Conservation (phyloP, 2,113 vertebrate species). For the Naja naja region DNA sequence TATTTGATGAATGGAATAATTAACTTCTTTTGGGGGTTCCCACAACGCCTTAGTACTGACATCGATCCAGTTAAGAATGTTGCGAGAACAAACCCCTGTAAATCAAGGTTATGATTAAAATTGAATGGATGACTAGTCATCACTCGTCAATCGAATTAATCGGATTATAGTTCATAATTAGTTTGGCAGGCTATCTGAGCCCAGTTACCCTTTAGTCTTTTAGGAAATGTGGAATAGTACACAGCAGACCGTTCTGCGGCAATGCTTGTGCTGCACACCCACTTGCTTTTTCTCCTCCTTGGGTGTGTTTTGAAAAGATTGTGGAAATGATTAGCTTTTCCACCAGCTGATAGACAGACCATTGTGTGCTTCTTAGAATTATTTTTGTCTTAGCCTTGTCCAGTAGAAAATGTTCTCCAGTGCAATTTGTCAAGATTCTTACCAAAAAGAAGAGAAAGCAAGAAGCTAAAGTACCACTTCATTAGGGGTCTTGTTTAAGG, state of each 20-base stretch:
- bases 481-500: neutral
- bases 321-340: neutral
- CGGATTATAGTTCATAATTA: neutral
- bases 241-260: neutral
- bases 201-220: neutral
- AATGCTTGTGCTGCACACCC: neutral
- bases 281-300: neutral
- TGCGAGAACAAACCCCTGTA: neutral
- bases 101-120: neutral
- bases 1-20: neutral
- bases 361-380: neutral
- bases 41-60: neutral
- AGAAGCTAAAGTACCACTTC: neutral
- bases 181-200: neutral
- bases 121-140: neutral
- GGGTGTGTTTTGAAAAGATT: neutral
- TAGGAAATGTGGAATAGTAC: neutral
- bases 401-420: neutral
- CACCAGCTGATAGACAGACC: neutral
- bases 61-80: neutral
- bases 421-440: neutral
- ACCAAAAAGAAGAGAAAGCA: neutral
- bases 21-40: neutral
- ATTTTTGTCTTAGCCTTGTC: neutral
- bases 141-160: neutral